phyloP scores from a whole-genome alignment of 2,888 invertebrate species.

The Watsonalla binaria region DNA sequence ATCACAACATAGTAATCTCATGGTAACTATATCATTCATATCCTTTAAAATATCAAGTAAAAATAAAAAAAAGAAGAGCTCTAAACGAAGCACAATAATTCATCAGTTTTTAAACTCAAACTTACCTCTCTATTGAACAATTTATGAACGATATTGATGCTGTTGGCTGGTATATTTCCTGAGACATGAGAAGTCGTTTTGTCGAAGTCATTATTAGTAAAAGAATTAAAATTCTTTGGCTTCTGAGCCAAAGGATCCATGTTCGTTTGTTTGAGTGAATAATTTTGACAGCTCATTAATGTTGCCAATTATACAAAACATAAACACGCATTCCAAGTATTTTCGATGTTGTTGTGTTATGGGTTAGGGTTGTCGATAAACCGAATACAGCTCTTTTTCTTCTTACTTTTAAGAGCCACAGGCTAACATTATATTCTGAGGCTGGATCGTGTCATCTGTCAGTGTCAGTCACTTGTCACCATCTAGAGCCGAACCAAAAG shows the following conservation, averaged over 20 bases:
- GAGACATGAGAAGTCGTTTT: slow-evolving; percentile 42
- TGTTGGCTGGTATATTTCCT: slow-evolving; percentile 40
- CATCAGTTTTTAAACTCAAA: slow-evolving; percentile 18
- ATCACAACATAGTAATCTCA: neutral
- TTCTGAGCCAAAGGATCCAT: slow-evolving; percentile 67
- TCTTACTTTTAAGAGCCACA: too few species aligned
- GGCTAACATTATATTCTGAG: too few species aligned
- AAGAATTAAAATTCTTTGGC: slow-evolving; percentile 49
- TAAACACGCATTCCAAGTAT: too few species aligned
- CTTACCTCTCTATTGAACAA: slow-evolving; percentile 81
- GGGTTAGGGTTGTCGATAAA: too few species aligned
- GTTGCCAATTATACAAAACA: slow-evolving; percentile 22
- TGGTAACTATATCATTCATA: too few species aligned
- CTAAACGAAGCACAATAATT: slow-evolving; percentile 27
- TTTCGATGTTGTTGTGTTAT: too few species aligned
- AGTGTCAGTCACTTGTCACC: too few species aligned
- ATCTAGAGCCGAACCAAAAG: too few species aligned
- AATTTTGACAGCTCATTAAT: slow-evolving; percentile 48
- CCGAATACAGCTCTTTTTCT: too few species aligned
- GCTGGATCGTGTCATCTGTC: too few species aligned
- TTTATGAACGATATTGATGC: slow-evolving; percentile 70
- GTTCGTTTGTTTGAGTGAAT: slow-evolving; percentile 72
- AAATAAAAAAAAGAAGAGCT: slow-evolving; percentile 29
- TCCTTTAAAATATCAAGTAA: slow-evolving; percentile 5
- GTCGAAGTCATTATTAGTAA: slow-evolving; percentile 43